Conservation (phyloP, 2,888 invertebrate species). For the Orchesella flavescens region DNA sequence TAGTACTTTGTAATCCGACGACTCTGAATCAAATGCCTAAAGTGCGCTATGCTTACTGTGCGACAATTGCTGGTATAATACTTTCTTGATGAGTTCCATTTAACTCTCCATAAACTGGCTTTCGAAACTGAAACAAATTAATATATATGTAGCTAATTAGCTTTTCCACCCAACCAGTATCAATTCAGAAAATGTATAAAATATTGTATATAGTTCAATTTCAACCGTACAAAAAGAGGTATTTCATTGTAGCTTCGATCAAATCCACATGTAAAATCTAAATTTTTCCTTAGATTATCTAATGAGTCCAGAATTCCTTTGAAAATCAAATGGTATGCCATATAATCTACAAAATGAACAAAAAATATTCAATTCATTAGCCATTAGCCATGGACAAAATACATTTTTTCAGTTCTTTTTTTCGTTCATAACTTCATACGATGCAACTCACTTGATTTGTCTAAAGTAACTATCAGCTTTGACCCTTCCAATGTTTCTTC, state of each 20-base stretch:
- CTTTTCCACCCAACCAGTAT: too few species aligned
- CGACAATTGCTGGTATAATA: conserved; percentile 57
- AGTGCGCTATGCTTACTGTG: conserved; percentile 44
- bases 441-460: conserved; percentile 40
- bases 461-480: conserved; percentile 34
- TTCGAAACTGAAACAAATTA: conserved; percentile 34
- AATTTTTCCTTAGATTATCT: conserved; percentile 3
- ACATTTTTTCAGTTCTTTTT: background rate
- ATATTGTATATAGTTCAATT: background rate
- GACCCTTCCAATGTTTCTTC: conserved; percentile 45
- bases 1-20: background rate
- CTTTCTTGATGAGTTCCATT: conserved; percentile 54
- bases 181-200: too few species aligned
- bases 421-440: background rate
- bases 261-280: conserved; percentile 35
- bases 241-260: conserved; percentile 28
- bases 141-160: too few species aligned
- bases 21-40: too few species aligned
- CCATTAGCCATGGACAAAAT: too few species aligned
- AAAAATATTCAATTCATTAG: background rate
- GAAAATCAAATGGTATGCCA: conserved; percentile 48
- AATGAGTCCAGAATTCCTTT: conserved; percentile 36
- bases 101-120: conserved; percentile 53
- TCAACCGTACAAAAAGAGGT: conserved; percentile 38
- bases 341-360: conserved; percentile 36